Evolutionary conservation across 2,113 vertebrate genomes (phyloP), one percentile per base, ranked within the genome.

Genomic region (Rafetus swinhoei): DNA sequence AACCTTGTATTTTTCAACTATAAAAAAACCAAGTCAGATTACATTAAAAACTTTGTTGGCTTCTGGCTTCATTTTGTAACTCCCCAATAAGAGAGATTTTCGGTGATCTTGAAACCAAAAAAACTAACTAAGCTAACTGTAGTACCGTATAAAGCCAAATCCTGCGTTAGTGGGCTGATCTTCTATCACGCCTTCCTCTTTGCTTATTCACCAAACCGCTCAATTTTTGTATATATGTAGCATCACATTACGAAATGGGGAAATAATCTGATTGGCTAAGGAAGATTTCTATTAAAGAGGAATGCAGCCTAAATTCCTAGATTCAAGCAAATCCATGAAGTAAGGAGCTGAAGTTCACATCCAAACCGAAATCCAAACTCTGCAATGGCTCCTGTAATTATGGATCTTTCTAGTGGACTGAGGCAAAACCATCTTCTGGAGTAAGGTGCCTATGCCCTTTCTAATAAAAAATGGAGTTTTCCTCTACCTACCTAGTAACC

Each of bases 1-100:
- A 95, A 94, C 79, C 87, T 95, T 97, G 96, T 97, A 21, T 32
- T 85, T 80, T 81, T 90, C 85, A 96, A 82, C 79, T 80, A 94
- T 52, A 85, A 84, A 92, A 97, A 89, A 96, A 24, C 65, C 77
- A 95, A 87, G 1, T 7, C 35, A 93, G 86, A 96, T 92, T 82
- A 93, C 84, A 88, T 93, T 95, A 80, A 84, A 90, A 93, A 62
- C 39, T 45, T 14, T 94, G 83, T 60, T 45, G 45, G 45, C 6
- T 45, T 45, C 45, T 88, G 88, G 85, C 84, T 79, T 19, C 59
- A 92, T 94, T 96, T 90, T 88, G 81, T 90, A 85, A 88, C 79
- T 94, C 84, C 81, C 82, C 60, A 91, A n/a, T 84, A 93, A 89
- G 81, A 79, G 6, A 3, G 88, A 81, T 96, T 91, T 72, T 90